Percentiles rank a stretch among this genome's conserved stretches.
Conservation (phyloP, 2,113 vertebrate species). For the Ammodytes dubius region DNA sequence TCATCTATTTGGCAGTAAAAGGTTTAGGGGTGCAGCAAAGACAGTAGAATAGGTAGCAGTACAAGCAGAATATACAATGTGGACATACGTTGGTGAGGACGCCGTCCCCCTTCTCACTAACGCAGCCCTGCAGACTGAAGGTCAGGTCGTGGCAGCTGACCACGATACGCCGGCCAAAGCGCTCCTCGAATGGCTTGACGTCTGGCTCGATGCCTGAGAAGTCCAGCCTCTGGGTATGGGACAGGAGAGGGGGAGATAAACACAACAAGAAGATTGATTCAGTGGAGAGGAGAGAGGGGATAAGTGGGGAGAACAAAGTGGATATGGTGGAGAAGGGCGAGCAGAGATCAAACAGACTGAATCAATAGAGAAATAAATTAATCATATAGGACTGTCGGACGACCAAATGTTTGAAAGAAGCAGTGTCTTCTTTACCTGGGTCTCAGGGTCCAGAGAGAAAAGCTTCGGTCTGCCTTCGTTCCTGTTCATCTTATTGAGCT, state of each 20-base stretch:
- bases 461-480: constrained; percentile 95
- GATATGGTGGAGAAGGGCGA: neutral
- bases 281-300: neutral
- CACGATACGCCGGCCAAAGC: constrained; percentile 90
- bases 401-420: neutral
- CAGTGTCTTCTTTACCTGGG: constrained; percentile 86
- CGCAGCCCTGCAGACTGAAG: constrained; percentile 92
- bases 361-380: constrained; percentile 61
- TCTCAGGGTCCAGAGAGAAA: constrained; percentile 94
- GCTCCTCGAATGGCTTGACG: constrained; percentile 95
- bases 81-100: constrained; percentile 90
- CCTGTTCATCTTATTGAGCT: constrained; percentile 95
- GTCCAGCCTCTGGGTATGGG: constrained; percentile 89
- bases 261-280: constrained; percentile 3
- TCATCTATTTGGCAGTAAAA: neutral
- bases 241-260: constrained; percentile 7
- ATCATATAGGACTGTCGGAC: neutral
- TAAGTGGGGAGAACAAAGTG: constrained; percentile 30
- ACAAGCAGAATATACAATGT: neutral
- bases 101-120: constrained; percentile 88
- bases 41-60: neutral
- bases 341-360: constrained; percentile 26
- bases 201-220: constrained; percentile 97
- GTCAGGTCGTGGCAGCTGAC: constrained; percentile 94
- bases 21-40: neutral